phyloP scores from a whole-genome alignment of 2,888 invertebrate genomes.

The Synergus itoensis region DNA sequence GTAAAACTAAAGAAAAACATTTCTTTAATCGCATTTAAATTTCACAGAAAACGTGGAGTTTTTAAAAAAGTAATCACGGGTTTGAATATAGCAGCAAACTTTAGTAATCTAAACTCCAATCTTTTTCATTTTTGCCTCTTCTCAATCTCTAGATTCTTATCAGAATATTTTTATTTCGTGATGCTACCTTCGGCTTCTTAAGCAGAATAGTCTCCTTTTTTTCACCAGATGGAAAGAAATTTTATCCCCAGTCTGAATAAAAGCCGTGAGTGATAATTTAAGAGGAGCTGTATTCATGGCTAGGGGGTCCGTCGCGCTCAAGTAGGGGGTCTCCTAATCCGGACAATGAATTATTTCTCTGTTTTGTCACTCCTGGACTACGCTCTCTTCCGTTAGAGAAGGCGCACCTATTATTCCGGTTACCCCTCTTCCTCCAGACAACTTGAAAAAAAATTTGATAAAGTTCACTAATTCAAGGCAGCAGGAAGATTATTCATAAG shows the following conservation, averaged over 20 bases:
- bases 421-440: slow-evolving; percentile 3
- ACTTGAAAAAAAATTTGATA: slow-evolving; percentile 24
- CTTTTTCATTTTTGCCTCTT: background rate
- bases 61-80: no score
- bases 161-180: background rate
- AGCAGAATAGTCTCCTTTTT: background rate
- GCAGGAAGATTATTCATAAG: background rate
- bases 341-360: slow-evolving; percentile 62
- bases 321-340: slow-evolving; percentile 58
- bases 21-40: no score
- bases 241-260: slow-evolving; percentile 42
- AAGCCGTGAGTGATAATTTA: slow-evolving; percentile 61
- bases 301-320: slow-evolving; percentile 38
- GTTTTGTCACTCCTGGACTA: slow-evolving; percentile 55
- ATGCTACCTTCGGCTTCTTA: background rate
- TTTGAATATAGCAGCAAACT: no score
- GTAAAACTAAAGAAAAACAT: no score
- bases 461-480: slow-evolving; percentile 30
- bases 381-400: slow-evolving; percentile 23
- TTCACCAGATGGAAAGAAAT: background rate
- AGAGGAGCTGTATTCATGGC: slow-evolving; percentile 51
- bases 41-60: no score
- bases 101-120: background rate
- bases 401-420: slow-evolving; percentile 32
- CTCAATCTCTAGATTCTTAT: background rate